phyloP scores from a whole-genome alignment of 2,888 invertebrate genomes.

The Frankliniella fusca region DNA sequence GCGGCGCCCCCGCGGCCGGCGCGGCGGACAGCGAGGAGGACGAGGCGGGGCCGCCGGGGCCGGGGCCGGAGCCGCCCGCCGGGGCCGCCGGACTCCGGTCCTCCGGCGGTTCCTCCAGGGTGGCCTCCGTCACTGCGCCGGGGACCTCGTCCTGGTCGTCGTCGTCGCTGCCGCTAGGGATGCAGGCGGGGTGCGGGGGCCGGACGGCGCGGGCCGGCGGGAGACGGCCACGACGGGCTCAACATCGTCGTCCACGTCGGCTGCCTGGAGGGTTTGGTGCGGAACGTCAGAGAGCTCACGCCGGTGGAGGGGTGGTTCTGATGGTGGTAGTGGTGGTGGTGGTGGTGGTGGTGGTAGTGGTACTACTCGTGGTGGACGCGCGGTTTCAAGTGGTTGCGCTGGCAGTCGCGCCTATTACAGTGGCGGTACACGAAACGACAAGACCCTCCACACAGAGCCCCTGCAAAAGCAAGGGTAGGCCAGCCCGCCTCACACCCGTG shows the following conservation, averaged over 20 bases:
- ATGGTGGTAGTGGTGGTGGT: constrained; percentile 40
- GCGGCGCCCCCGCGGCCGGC: constrained; percentile 32
- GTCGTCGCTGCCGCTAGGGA: background rate
- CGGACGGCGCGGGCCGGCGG: constrained; percentile 48
- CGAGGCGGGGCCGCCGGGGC: constrained; percentile 42
- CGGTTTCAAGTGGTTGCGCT: no score
- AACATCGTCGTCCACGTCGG: constrained; percentile 58
- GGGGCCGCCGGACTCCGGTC: constrained; percentile 1
- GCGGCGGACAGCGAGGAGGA: constrained; percentile 34
- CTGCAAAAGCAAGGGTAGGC: no score
- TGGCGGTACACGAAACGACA: no score
- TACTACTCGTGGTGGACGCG: background rate
- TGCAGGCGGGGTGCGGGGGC: background rate
- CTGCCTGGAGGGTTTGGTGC: constrained; percentile 45
- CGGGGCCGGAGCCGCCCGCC: constrained; percentile 48
- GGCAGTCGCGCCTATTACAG: no score
- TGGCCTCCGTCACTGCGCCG: constrained; percentile 11
- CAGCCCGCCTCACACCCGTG: no score
- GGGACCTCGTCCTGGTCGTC: background rate
- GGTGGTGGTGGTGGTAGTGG: constrained; percentile 30
- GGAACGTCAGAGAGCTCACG: constrained; percentile 43
- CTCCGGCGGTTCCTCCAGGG: constrained; percentile 20
- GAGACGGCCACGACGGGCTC: constrained; percentile 48
- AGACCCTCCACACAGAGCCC: no score
- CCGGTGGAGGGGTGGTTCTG: background rate